A percentile compares a stretch with the other conserved stretches of the same genome.
These are phyloP conservation scores for Diogma glabrata DNA, from an alignment of 2,888 invertebrate species.

Conservation along the genomic window DNA sequence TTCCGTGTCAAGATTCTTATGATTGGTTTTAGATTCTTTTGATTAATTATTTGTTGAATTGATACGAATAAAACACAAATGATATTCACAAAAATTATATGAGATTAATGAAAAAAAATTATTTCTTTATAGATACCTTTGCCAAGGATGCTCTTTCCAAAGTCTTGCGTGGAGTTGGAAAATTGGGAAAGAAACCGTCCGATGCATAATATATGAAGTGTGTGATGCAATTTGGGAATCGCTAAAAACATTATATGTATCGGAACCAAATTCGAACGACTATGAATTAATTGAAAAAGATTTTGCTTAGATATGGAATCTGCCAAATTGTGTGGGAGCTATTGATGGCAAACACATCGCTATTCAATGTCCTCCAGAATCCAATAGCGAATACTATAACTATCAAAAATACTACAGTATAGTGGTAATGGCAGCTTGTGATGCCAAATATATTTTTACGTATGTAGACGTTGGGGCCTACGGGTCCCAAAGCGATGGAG, in stretches of 20 bases:
- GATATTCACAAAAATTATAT: too few relatives aligned
- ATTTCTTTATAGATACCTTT: background rate
- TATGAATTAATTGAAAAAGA: conserved; percentile 8
- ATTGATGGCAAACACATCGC: conserved; percentile 25
- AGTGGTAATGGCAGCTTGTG: background rate
- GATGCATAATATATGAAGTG: conserved; percentile 13
- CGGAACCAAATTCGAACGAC: conserved; percentile 9
- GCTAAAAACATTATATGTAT: conserved; percentile 11
- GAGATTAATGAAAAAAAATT: background rate
- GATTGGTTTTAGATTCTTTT: too few relatives aligned
- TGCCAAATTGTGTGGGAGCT: conserved; percentile 22
- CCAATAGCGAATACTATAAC: background rate
- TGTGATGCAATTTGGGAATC: conserved; percentile 16
- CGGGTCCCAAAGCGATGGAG: too few relatives aligned
- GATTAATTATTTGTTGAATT: too few relatives aligned
- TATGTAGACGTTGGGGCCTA: too few relatives aligned
- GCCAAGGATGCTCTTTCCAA: background rate
- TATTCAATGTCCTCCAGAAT: conserved; percentile 22
- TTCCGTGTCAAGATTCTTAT: too few relatives aligned
- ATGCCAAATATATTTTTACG: too few relatives aligned
- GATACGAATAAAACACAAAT: too few relatives aligned
- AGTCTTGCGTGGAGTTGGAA: background rate
- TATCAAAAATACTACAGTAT: background rate
- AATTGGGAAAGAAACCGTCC: background rate
- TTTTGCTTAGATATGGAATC: conserved; percentile 17